Base-by-base conservation (phyloP, 2,797 vertebrate species). In the Acanthis flammea region DNA sequence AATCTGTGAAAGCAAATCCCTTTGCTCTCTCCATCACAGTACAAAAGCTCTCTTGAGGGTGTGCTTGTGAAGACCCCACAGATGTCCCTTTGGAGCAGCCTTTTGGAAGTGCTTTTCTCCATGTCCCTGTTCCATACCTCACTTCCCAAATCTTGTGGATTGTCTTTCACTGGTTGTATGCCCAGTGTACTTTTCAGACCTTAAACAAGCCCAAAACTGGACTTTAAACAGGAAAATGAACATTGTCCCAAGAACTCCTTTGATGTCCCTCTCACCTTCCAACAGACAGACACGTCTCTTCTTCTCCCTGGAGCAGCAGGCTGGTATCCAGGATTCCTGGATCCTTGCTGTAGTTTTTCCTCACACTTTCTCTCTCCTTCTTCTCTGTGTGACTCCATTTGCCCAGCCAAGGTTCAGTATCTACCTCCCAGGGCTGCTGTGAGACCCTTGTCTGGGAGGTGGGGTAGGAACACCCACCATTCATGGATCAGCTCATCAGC, bases 391-490 rank as follows among this genome's bases (percentile, higher is more conserved):
- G 89, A 75, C 78, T 92, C 92, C 45, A 23, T 90, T 93, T 94
- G 68, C 87, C 47, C 78, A 72, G 30, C 72, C 75, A 89, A 88
- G 84, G 78, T 90, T 58, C 54, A 75, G n/a, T n/a, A 92, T 89
- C 86, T 90, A 70, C 89, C 92, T 95, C 88, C 74, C 60, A 76
- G 75, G 45, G 78, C 75, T 94, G 86, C 78, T 89, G 81, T 77
- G 89, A 91, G 54, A 83, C 27, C 35, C 39, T 68, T 75, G 13
- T 35, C 67, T 74, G 65, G 63, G 80, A 81, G 51, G 37, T 72
- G 51, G 35, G 50, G 35, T 79, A 58, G 77, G 78, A 85, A 23
- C 25, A 17, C 7, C 17, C 72, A 39, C 15, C 3, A 0, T 33
- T 54, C 67, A 22, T n/a, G 47, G n/a, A 47, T 54, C 27, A 71